Conservation (phyloP, 2,888 invertebrate genomes). For the Phalera bucephala region DNA sequence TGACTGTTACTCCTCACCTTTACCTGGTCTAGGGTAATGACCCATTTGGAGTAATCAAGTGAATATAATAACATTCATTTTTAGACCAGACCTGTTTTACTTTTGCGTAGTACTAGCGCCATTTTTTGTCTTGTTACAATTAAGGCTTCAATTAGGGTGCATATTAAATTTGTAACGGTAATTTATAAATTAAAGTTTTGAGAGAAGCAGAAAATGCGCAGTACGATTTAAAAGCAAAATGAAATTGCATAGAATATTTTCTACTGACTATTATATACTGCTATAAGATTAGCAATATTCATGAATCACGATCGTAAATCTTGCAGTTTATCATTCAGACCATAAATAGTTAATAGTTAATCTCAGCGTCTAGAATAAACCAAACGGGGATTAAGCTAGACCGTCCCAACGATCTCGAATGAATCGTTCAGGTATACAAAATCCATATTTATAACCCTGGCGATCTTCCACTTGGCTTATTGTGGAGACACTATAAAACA, state of each 20-base stretch:
- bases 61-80: background rate
- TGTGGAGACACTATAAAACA: constrained; percentile 26
- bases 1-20: constrained; percentile 24
- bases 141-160: background rate
- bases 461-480: constrained; percentile 37
- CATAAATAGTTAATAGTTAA: constrained; percentile 37
- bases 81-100: background rate
- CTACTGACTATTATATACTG: background rate
- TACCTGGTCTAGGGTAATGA: constrained; percentile 35
- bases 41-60: constrained; percentile 14
- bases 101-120: too few relatives aligned
- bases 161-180: background rate
- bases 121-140: background rate
- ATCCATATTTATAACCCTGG: constrained; percentile 51
- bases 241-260: background rate
- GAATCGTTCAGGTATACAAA: constrained; percentile 28
- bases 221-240: too few relatives aligned
- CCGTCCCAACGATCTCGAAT: constrained; percentile 17
- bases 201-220: too few relatives aligned
- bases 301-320: constrained; percentile 28
- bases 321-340: constrained; percentile 21
- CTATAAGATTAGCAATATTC: background rate
- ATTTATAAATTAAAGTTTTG: background rate
- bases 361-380: constrained; percentile 31
- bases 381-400: constrained; percentile 27